Percentiles rank a stretch among this genome's conserved stretches.
Conservation (phyloP, 2,888 invertebrate species). For the Adelognathus sp. region DNA sequence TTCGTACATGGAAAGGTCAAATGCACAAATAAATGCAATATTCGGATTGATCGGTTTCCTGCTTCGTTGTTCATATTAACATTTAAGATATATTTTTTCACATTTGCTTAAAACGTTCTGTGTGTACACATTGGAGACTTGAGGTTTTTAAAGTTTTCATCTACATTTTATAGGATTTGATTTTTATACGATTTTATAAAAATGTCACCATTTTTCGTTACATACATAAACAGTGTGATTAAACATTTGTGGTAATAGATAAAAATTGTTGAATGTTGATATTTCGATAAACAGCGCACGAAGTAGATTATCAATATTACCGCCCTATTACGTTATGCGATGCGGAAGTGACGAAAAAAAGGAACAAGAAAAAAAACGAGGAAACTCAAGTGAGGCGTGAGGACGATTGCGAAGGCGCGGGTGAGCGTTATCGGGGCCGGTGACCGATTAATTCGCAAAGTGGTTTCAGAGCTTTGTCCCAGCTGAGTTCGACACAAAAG, state of each 20-base stretch:
- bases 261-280: not conserved
- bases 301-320: conserved; percentile 6
- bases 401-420: conserved; percentile 40
- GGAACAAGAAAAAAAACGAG: conserved; percentile 17
- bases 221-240: not conserved
- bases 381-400: conserved; percentile 45
- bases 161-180: too few relatives aligned
- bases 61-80: too few relatives aligned
- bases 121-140: too few relatives aligned
- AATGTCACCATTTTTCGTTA: not conserved
- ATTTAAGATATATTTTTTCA: too few relatives aligned
- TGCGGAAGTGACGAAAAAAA: not conserved
- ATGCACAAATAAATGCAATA: too few relatives aligned
- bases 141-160: too few relatives aligned
- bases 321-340: conserved; percentile 3
- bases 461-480: conserved; percentile 31
- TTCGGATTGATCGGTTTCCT: too few relatives aligned
- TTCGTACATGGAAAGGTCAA: too few relatives aligned
- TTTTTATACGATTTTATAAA: not conserved
- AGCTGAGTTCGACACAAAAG: not conserved
- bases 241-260: not conserved
- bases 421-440: conserved; percentile 60
- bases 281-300: not conserved
- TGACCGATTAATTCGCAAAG: conserved; percentile 58
- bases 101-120: too few relatives aligned